Base-by-base conservation (phyloP, 1,140 invertebrate species). In the Limonius californicus region DNA sequence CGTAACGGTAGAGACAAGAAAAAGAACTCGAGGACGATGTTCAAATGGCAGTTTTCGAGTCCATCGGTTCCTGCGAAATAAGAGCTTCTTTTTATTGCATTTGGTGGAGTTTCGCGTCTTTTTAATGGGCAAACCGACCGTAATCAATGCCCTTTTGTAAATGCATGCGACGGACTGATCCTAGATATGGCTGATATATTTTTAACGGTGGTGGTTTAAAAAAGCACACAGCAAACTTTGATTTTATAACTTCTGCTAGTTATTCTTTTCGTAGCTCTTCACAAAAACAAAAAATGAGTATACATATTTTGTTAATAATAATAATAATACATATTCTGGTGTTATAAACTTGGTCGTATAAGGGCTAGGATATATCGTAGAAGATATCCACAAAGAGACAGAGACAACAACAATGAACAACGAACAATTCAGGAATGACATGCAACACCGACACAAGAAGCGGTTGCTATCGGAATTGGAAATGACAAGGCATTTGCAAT, bases 321-420 rank as follows among this genome's bases (percentile, higher is more conserved):
- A 18, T 18, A 18, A 50, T 50, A 12, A 21, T 12, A 50, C 9
- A 18, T 21, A 59, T 65, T 55, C 57, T 66, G 64, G 64, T 66
- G 64, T 66, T 66, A 47, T 23, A 60, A 65, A 59, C 43, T 65
- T 59, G 57, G 57, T 62, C 56, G 42, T 43, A 21, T 14, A 61
- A 20, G 16, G 47, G 23, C 23, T 57, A 45, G 42, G 42, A 39
- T 43, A 20, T 19, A 20, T 19, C 9, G 12, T 54, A 32, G 39
- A 32, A 63, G 50, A 32, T 42, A 66, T 61, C 58, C 57, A 61
- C 59, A 64, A 61, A 64, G 65, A 68, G 66, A 68, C 65, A 69
- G 62, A 73, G 70, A 68, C 69, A 68, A 72, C 70, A 69, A 72
- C 70, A 72, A 68, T 70, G 45, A 70, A 70, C 69, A 71, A 66